Percentiles rank a stretch among this genome's conserved stretches.
Conservation (phyloP, 2,797 vertebrate genomes). For the Anomalospiza imberbis region DNA sequence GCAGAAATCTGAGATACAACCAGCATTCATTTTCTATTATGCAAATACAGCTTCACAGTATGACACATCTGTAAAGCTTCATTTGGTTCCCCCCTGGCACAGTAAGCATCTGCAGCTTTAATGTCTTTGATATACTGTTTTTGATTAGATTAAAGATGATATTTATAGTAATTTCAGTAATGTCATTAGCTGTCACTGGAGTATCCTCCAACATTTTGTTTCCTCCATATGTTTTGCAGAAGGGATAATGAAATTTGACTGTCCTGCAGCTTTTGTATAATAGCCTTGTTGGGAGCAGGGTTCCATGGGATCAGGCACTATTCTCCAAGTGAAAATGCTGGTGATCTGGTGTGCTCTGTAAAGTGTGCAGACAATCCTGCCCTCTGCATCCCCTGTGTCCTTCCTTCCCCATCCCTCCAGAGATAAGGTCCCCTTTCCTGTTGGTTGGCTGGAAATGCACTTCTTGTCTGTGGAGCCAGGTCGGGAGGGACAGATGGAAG, state of each 20-base stretch:
- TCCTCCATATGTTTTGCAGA: conserved; percentile 51
- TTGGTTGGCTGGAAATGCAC: background rate
- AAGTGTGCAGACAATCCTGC: background rate
- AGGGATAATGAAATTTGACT: conserved; percentile 56
- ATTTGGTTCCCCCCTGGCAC: conserved; percentile 54
- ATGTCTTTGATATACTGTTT: conserved; percentile 61
- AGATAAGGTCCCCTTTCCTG: background rate
- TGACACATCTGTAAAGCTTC: conserved; percentile 66
- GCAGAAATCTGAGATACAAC: conserved; percentile 59
- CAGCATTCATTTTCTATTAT: conserved; percentile 69
- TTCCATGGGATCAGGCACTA: background rate
- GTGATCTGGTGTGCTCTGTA: background rate
- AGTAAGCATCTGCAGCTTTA: conserved; percentile 55
- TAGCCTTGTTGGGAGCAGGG: conserved; percentile 9
- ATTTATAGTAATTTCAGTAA: conserved; percentile 63
- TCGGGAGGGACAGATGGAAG: background rate
- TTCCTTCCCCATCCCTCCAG: background rate
- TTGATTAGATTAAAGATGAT: conserved; percentile 61
- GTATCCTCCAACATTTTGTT: conserved; percentile 61
- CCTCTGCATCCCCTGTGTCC: accelerated
- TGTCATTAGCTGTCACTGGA: conserved; percentile 59
- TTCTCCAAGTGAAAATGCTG: background rate
- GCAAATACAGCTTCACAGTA: conserved; percentile 69
- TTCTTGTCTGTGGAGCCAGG: background rate
- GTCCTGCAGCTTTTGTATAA: conserved; percentile 23